Conservation (phyloP, 2,888 invertebrate species). For the Nymphalis urticae region DNA sequence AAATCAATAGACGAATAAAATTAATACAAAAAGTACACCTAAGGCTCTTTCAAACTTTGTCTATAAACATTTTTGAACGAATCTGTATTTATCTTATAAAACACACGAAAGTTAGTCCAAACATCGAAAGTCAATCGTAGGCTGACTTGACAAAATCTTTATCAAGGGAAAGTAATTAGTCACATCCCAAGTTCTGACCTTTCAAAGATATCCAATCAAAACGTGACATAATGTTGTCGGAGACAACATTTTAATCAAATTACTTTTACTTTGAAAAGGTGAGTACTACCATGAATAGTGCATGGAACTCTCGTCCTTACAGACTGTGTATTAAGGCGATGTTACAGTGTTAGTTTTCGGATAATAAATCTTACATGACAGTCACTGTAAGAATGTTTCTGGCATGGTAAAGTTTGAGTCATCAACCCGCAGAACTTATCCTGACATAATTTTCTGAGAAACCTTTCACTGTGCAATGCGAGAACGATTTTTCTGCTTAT, state of each 20-base stretch:
- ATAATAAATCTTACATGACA: neutral
- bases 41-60: neutral
- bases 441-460: neutral
- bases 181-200: slow-evolving; percentile 20
- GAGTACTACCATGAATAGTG: neutral
- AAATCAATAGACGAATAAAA: too few species aligned
- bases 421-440: slow-evolving; percentile 3
- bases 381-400: slow-evolving; percentile 1
- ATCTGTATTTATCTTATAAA: neutral
- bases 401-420: neutral
- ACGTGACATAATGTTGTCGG: slow-evolving; percentile 4
- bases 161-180: slow-evolving; percentile 29
- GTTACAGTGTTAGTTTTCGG: neutral
- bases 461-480: neutral
- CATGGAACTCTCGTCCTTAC: neutral
- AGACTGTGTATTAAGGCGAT: neutral
- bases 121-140: slow-evolving; percentile 23
- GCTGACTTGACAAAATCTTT: slow-evolving; percentile 24
- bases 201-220: slow-evolving; percentile 17
- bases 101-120: neutral
- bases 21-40: too few species aligned
- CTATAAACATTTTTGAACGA: neutral
- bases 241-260: slow-evolving; percentile 22
- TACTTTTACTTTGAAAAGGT: neutral
- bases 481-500: neutral